Evolutionary conservation across 35 echinoderm and acorn worm species (phyloP), one percentile per base, ranked within the genome.

Genomic region (Nesometra sesokonis): DNA sequence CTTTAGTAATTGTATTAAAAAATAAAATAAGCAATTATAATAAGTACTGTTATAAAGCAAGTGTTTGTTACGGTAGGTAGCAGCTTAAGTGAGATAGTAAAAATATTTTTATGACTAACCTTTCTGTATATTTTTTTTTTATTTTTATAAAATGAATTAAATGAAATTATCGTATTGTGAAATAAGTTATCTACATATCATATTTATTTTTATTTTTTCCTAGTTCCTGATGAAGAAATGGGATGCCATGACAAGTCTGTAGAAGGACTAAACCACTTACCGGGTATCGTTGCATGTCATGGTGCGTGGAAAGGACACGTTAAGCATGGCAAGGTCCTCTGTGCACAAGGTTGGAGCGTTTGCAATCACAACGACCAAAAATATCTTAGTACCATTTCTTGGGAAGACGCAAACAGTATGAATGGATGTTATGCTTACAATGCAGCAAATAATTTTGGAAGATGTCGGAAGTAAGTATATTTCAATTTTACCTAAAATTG

Each of bases 381-480:
- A 31, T 32, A 87, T 36, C 88, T 99, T 0, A 92, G 83, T 47
- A 33, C 35, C 13, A 86, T 99, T 29, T 90, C 90, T 0, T 99
- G 96, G 96, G 77, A 84, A 36, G 93, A 91, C 77, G 92, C 92
- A 0, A 94, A 86, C 11, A 82, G 88, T 9, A 85, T 94, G 80
- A 94, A 94, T 29, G 96, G 96, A n/a, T 99, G 92, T 83, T 99
- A 90, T 77, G 96, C 96, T 4, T 92, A 92, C 29, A 88, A 94
- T 79, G 90, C 88, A n/a, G 92, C 93, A 17, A 91, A 92, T 32
- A 92, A 89, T 86, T 80, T 80, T 37, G 96, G 96, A 38, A 91
- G 86, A 35, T 99, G 96, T 89, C 76, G 86, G 80, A 99, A 93
- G 96, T 99, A 82, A 31, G 83, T 80, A 15, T 84, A 29, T 29